Conservation (phyloP, 2,888 invertebrate species). For the Pilophorus perplexus region DNA sequence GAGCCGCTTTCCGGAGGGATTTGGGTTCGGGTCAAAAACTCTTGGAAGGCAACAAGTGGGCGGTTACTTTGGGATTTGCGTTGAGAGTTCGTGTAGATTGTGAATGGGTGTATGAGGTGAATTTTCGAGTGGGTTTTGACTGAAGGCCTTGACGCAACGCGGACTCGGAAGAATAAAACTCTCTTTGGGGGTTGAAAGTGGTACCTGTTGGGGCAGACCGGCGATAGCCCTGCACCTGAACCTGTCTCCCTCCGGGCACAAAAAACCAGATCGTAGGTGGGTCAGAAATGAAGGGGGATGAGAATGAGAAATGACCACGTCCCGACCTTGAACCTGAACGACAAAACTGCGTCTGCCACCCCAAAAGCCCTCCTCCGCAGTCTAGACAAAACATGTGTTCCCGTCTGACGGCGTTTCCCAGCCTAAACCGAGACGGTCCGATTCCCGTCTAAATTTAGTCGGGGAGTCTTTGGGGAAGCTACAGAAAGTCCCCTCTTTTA, state of each 20-base stretch:
- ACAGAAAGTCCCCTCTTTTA: not conserved
- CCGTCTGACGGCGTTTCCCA: not conserved
- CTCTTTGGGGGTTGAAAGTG: not conserved
- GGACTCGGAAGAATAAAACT: not conserved
- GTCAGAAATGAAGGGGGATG: conserved; percentile 9
- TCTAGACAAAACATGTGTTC: conserved; percentile 31
- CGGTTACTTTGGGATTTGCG: too few relatives aligned
- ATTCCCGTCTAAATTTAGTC: conserved; percentile 28
- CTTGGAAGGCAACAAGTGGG: too few relatives aligned
- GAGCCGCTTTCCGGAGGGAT: too few relatives aligned
- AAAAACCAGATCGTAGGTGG: conserved; percentile 12
- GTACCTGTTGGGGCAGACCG: conserved; percentile 23
- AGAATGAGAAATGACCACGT: conserved; percentile 23
- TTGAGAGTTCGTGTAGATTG: too few relatives aligned
- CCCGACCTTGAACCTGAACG: conserved; percentile 14
- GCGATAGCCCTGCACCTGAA: conserved; percentile 22
- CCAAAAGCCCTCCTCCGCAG: conserved; percentile 1
- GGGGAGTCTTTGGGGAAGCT: not conserved
- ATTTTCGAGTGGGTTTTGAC: too few relatives aligned
- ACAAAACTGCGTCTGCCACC: conserved; percentile 18
- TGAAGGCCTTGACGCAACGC: too few relatives aligned
- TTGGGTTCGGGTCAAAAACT: too few relatives aligned
- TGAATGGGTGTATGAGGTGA: too few relatives aligned
- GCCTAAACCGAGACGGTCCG: conserved; percentile 12
- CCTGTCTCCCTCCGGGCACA: not conserved